These are phyloP conservation scores for Drosophila nigritarsus DNA, from an alignment of 2,888 invertebrate genomes.

Conservation along the genomic window DNA sequence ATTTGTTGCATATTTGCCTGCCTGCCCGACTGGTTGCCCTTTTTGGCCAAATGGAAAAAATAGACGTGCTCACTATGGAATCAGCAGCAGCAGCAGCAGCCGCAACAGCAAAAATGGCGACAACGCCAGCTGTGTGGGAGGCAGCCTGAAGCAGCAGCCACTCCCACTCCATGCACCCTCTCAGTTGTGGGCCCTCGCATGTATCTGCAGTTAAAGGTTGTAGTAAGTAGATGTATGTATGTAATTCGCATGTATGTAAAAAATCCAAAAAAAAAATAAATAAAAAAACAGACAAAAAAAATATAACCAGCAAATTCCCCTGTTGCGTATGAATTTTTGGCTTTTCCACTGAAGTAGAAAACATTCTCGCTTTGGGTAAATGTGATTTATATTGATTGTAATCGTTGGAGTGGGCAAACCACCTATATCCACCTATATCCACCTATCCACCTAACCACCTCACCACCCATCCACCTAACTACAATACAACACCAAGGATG, in stretches of 20 bases:
- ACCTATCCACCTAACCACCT: slow-evolving; percentile 35
- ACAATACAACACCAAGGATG: slow-evolving; percentile 47
- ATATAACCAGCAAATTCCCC: slow-evolving; percentile 63
- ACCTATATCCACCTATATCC: not conserved
- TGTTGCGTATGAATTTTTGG: slow-evolving; percentile 82
- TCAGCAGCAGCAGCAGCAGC: slow-evolving; percentile 14
- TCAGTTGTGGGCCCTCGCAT: slow-evolving; percentile 20
- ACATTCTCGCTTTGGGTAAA: slow-evolving; percentile 82
- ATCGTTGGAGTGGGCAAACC: slow-evolving; percentile 72
- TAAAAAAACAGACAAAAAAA: not conserved
- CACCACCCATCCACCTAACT: slow-evolving; percentile 43
- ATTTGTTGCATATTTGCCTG: slow-evolving; percentile 81
- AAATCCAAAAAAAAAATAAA: not conserved
- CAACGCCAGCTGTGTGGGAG: slow-evolving; percentile 42
- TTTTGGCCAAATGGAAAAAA: slow-evolving; percentile 75
- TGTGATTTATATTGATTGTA: slow-evolving; percentile 83
- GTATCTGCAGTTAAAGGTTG: slow-evolving; percentile 46
- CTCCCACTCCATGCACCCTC: not conserved
- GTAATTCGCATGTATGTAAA: slow-evolving; percentile 15
- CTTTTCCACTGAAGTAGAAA: slow-evolving; percentile 77
- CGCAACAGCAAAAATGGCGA: slow-evolving; percentile 28
- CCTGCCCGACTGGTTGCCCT: slow-evolving; percentile 33
- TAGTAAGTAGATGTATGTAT: slow-evolving; percentile 31
- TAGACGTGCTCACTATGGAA: slow-evolving; percentile 65
- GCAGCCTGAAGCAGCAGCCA: not conserved